These are phyloP conservation scores for Urocynchramus pylzowi DNA, from an alignment of 2,113 vertebrate species.

Conservation along the genomic window DNA sequence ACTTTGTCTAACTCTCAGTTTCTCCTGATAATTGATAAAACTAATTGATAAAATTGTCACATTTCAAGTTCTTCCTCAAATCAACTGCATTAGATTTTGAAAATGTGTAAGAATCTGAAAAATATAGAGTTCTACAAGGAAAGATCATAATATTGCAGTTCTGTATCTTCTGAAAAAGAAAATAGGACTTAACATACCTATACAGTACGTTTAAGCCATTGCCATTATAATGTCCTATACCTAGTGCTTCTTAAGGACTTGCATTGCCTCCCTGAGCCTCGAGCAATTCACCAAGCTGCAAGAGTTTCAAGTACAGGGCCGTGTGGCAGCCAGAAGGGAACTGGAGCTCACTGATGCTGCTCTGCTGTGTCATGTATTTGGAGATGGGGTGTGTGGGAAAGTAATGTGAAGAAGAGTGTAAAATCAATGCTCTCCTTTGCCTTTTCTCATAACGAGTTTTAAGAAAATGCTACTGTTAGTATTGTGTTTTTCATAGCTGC, in stretches of 20 bases:
- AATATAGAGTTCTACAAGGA: not conserved
- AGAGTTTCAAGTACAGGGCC: accelerated
- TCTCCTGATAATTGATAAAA: not conserved
- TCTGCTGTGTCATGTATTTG: not conserved
- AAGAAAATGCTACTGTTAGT: not conserved
- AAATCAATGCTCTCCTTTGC: not conserved
- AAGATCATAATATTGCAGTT: not conserved
- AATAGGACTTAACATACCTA: not conserved
- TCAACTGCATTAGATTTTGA: not conserved
- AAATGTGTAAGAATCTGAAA: not conserved
- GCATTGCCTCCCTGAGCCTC: accelerated
- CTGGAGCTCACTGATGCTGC: not conserved
- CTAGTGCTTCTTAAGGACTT: not conserved
- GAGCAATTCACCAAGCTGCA: not conserved
- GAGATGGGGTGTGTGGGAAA: not conserved
- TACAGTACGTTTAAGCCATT: not conserved
- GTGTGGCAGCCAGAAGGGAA: not conserved
- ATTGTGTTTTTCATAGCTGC: not conserved
- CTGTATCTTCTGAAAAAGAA: not conserved
- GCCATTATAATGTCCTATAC: not conserved
- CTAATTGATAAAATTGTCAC: not conserved
- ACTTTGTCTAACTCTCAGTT: not conserved
- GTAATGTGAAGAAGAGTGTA: not conserved
- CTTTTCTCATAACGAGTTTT: not conserved
- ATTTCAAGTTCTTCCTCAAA: not conserved